Evolutionary conservation across 2,888 invertebrate species (phyloP).

Genomic region (Drosophila nigritarsus): DNA sequence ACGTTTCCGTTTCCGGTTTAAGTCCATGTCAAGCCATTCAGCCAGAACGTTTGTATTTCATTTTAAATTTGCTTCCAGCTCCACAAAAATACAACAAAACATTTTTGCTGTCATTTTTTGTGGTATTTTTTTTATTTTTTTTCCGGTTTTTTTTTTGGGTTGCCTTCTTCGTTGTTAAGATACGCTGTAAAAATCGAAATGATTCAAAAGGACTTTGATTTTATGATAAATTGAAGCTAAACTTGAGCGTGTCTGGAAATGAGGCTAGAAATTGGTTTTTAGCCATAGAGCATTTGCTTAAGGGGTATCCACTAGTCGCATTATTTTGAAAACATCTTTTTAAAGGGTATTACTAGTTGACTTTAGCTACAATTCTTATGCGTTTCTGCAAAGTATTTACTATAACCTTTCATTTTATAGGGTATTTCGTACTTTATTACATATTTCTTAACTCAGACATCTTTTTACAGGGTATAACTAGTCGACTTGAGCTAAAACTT

Average conservation of each 20-base stretch:
- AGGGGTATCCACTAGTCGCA: neutral
- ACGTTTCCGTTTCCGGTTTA: slow-evolving; percentile 81
- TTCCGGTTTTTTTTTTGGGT: neutral
- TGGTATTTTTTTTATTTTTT: neutral
- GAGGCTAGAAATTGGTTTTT: no score
- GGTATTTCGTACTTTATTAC: neutral
- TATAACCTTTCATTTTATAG: neutral
- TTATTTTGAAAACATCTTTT: neutral
- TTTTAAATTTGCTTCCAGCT: slow-evolving; percentile 74
- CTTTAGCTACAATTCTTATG: neutral
- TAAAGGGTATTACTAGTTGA: neutral
- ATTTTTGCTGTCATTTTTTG: slow-evolving; percentile 13
- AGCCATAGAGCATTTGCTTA: neutral
- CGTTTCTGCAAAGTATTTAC: neutral
- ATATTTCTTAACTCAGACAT: neutral
- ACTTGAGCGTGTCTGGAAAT: no score
- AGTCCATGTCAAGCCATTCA: slow-evolving; percentile 82
- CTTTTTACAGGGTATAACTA: neutral
- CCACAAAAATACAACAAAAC: slow-evolving; percentile 15
- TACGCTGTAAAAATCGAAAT: slow-evolving; percentile 32
- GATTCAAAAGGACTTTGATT: neutral
- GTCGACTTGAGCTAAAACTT: neutral
- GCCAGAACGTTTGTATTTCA: slow-evolving; percentile 80
- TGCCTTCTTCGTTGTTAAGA: slow-evolving; percentile 9
- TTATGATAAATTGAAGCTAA: neutral